phyloP scores from a whole-genome alignment of 2,888 invertebrate genomes.

The Lingula anatina region DNA sequence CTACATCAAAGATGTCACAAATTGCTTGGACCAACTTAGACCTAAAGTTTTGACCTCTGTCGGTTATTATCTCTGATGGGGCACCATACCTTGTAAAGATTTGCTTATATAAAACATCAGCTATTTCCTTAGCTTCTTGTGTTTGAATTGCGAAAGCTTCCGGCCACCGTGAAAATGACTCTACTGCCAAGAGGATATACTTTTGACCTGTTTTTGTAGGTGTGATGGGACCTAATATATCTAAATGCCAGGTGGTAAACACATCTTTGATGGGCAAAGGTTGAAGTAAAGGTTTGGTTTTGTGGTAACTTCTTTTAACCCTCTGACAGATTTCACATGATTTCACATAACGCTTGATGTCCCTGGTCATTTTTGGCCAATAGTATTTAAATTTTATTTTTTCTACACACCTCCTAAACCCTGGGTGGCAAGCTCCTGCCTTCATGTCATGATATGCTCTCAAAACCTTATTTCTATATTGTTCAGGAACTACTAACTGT shows the following conservation, averaged over 20 bases:
- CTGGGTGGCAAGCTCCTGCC: too few species aligned
- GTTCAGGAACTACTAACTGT: too few species aligned
- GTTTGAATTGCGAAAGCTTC: slow-evolving; percentile 8
- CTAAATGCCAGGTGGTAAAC: slow-evolving; percentile 7
- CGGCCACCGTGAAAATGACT: slow-evolving; percentile 8
- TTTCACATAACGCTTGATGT: background rate
- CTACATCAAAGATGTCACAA: slow-evolving; percentile 9
- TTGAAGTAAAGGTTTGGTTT: slow-evolving; percentile 2
- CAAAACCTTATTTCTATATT: too few species aligned
- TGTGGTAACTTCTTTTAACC: background rate
- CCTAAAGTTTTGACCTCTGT: slow-evolving; percentile 10
- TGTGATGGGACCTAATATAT: slow-evolving; percentile 4
- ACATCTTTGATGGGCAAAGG: slow-evolving; percentile 5
- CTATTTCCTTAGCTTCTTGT: slow-evolving; percentile 6
- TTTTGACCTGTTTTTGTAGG: slow-evolving; percentile 1
- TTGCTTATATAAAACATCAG: slow-evolving; percentile 2
- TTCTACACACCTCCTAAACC: background rate
- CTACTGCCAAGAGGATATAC: slow-evolving; percentile 4
- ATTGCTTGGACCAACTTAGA: slow-evolving; percentile 7
- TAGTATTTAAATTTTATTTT: background rate
- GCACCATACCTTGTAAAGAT: slow-evolving; percentile 12
- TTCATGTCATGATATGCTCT: too few species aligned
- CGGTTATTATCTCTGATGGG: slow-evolving; percentile 12
- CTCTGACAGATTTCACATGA: background rate
- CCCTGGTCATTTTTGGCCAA: background rate